These are phyloP conservation scores for Argyresthia albistria DNA, from an alignment of 2,888 invertebrate species.

Conservation along the genomic window DNA sequence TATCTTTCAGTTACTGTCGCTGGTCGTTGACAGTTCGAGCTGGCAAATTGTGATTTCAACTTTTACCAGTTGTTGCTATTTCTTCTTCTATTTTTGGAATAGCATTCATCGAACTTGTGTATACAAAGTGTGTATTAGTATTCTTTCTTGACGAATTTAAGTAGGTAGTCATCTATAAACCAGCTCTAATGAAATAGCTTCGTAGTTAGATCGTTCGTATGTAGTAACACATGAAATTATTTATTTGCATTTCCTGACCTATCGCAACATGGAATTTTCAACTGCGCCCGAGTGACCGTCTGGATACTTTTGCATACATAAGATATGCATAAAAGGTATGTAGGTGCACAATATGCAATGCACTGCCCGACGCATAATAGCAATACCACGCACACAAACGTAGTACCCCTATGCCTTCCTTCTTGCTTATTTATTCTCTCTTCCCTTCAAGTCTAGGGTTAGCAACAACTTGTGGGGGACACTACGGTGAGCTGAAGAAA, in stretches of 20 bases:
- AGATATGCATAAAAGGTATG: background rate
- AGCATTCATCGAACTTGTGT: too few relatives aligned
- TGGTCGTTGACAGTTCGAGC: too few relatives aligned
- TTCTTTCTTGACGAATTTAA: too few relatives aligned
- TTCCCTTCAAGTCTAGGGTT: slow-evolving; percentile 22
- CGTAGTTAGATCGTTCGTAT: background rate
- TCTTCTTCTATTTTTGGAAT: too few relatives aligned
- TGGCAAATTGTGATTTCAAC: too few relatives aligned
- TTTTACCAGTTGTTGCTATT: too few relatives aligned
- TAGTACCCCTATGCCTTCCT: slow-evolving; percentile 31
- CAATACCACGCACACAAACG: slow-evolving; percentile 22
- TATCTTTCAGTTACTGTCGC: too few relatives aligned
- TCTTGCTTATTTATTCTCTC: slow-evolving; percentile 20
- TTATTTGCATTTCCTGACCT: slow-evolving; percentile 28
- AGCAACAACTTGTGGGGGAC: background rate
- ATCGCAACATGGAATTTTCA: slow-evolving; percentile 30
- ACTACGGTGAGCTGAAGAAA: too few relatives aligned
- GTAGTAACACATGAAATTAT: too few relatives aligned
- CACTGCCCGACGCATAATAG: slow-evolving; percentile 4
- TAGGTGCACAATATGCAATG: background rate
- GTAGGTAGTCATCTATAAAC: too few relatives aligned
- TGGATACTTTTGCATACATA: background rate
- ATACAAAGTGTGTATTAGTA: too few relatives aligned
- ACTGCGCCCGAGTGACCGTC: slow-evolving; percentile 42
- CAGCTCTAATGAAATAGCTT: background rate